Base-by-base conservation (phyloP, 1,140 invertebrate genomes). In the Metopolophium dirhodum region DNA sequence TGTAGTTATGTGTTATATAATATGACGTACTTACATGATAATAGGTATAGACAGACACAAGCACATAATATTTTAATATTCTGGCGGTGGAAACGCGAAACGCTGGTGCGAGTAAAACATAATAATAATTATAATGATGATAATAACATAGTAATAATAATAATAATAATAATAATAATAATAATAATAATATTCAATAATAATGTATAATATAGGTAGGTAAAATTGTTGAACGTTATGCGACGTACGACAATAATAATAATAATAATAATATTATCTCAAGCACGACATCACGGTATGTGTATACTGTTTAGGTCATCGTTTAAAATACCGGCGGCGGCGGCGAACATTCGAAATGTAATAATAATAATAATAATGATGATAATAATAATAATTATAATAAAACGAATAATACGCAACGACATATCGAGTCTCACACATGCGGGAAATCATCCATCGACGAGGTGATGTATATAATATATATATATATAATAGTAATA, bases 201-300 rank as follows among this genome's bases (percentile, higher is more conserved):
- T 77, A n/a, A 77, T 77, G 61, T 77, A 77, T n/a, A 77, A n/a
- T 77, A 68, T 68, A 77, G 61, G 61, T 77, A 77, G 61, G 61
- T 77, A 77, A n/a, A 18, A 77, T 68, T 68, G 61, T 77, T 77
- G 61, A 77, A 77, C 61, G n/a, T 54, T 54, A n/a, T 77, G 14
- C 30, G 30, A 77, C 61, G 30, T 77, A n/a, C 61, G 61, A 77
- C 61, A 77, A 20, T n/a, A 77, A 77, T 77, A 68, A 30, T 68
- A 51, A 51, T 51, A 54, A 61, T 61, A 51, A 68, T 68, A n/a
- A n/a, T 68, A 68, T 68, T 68, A 77, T 77, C 14, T 77, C 61
- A 77, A 77, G 61, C 61, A 77, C 61, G 61, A 77, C 11, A 77
- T 77, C 61, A n/a, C 11, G 30, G 61, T 77, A 77, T n/a, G 30